Evolutionary conservation across 1,140 invertebrate species (phyloP).

Genomic region (Aphis craccivora): DNA sequence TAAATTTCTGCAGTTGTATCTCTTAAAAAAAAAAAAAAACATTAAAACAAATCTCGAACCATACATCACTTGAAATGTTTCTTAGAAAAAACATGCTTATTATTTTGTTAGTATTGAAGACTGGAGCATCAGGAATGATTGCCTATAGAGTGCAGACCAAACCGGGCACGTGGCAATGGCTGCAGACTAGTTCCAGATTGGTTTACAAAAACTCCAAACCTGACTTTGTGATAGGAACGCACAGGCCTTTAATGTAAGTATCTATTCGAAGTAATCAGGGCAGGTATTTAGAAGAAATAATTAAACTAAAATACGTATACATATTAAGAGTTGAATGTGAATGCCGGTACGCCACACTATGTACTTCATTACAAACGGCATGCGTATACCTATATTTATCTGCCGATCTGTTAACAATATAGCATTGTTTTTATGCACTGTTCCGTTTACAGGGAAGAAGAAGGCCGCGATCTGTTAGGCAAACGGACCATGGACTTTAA

Average conservation of each 20-base stretch:
- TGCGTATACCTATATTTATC: neutral
- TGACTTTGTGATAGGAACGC: constrained; percentile 97
- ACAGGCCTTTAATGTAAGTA: constrained; percentile 94
- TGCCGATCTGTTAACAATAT: neutral
- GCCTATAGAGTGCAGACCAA: constrained; percentile 96
- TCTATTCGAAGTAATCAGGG: neutral
- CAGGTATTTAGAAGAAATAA: no score
- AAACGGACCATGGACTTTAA: constrained; percentile 99
- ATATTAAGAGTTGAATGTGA: neutral
- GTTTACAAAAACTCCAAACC: constrained; percentile 99
- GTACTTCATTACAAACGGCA: neutral
- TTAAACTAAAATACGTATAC: no score
- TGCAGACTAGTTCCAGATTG: constrained; percentile 95
- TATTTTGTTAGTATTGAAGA: constrained; percentile 86
- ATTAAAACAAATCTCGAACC: neutral
- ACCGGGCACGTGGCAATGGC: constrained; percentile 95
- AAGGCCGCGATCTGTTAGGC: constrained; percentile 92
- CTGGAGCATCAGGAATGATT: constrained; percentile 97
- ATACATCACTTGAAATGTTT: neutral
- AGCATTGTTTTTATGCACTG: neutral
- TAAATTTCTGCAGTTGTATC: neutral
- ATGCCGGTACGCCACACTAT: neutral
- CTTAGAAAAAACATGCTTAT: neutral
- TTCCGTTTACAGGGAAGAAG: constrained; percentile 86
- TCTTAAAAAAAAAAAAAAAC: neutral